A percentile compares a stretch with the other conserved stretches of the same genome.
phyloP scores from a whole-genome alignment of 2,797 vertebrate genomes.

The Crypturellus tataupa region DNA sequence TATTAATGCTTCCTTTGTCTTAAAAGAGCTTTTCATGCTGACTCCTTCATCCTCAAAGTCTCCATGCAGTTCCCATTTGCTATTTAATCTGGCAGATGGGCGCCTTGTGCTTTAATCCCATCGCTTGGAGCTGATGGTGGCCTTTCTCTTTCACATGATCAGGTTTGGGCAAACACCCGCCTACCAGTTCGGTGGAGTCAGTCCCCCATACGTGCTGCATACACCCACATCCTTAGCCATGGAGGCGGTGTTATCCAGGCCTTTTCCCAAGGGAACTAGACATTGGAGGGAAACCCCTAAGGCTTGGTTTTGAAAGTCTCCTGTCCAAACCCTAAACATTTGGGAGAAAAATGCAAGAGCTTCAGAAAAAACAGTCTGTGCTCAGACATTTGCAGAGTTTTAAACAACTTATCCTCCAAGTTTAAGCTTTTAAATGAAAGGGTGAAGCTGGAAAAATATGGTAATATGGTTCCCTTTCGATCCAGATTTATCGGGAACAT shows the following conservation, averaged over 20 bases:
- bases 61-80: background rate
- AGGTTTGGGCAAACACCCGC: rapidly evolving
- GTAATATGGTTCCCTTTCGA: background rate
- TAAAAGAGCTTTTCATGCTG: background rate
- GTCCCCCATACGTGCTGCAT: rapidly evolving
- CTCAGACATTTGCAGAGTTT: background rate
- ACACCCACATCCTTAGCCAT: background rate
- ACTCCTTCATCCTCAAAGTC: background rate
- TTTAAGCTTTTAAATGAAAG: background rate
- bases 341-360: background rate
- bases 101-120: background rate
- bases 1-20: background rate
- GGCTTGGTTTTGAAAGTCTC: background rate
- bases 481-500: background rate
- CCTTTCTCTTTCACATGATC: background rate
- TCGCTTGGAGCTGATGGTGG: background rate
- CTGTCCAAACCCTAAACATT: rapidly evolving
- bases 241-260: rapidly evolving
- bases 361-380: background rate
- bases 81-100: background rate
- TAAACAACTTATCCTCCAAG: background rate
- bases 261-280: rapidly evolving
- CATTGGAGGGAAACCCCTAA: background rate
- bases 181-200: rapidly evolving
- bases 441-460: background rate